A percentile compares a stretch with the other conserved stretches of the same genome.
Conservation (phyloP, 2,797 vertebrate genomes). For the Antrozous pallidus region DNA sequence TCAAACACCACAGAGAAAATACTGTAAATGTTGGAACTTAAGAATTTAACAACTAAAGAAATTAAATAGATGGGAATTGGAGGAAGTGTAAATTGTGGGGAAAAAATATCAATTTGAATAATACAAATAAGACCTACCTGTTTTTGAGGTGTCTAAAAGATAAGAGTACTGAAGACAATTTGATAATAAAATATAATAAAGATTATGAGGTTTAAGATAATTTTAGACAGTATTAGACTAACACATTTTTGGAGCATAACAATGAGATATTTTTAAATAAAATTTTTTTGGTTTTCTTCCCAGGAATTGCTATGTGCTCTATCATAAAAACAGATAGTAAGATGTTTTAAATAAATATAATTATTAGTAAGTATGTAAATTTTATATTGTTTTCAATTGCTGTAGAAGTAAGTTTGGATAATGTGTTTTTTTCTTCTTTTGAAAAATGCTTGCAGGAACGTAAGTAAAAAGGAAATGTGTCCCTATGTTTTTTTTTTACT, state of each 20-base stretch:
- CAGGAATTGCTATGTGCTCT: not conserved
- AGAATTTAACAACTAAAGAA: conserved; percentile 19
- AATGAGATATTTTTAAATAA: conserved; percentile 2
- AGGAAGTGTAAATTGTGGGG: not conserved
- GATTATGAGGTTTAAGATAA: not conserved
- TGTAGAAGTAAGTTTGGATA: not conserved
- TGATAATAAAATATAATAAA: not conserved
- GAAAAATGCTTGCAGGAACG: not conserved
- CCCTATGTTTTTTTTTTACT: not conserved
- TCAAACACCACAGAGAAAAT: not conserved
- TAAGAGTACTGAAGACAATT: not conserved
- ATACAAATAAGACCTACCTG: not conserved
- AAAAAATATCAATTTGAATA: not conserved
- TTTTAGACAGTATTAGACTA: not conserved
- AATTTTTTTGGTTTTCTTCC: conserved; percentile 34
- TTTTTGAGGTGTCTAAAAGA: not conserved
- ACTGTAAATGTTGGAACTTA: not conserved
- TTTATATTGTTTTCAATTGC: not conserved
- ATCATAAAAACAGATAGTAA: conserved; percentile 1
- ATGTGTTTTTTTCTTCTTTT: not conserved
- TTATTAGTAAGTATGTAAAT: not conserved
- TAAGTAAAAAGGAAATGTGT: not conserved
- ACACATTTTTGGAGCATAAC: not conserved
- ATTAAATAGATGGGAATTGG: not conserved
- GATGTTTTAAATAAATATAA: not conserved